Percentiles rank a stretch among this genome's conserved stretches.
Conservation (phyloP, 2,113 vertebrate genomes). For the Vanacampus margaritifer region DNA sequence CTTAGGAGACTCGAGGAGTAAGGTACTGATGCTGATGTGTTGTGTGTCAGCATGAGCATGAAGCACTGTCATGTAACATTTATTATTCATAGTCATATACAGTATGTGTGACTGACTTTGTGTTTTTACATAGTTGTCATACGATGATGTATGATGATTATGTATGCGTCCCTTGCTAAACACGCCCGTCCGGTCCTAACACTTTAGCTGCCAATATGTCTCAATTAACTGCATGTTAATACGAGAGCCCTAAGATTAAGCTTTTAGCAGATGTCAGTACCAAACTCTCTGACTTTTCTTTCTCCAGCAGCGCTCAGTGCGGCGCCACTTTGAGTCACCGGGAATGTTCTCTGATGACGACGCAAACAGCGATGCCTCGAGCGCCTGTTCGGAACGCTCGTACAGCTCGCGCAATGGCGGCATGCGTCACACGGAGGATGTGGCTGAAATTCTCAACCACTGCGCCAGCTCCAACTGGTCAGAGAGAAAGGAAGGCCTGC, state of each 20-base stretch:
- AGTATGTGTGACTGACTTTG: not conserved
- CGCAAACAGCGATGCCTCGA: slow-evolving; percentile 90
- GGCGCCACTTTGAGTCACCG: slow-evolving; percentile 83
- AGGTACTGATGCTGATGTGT: slow-evolving; percentile 70
- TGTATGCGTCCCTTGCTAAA: not conserved
- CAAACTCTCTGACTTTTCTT: slow-evolving; percentile 1
- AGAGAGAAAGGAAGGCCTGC: slow-evolving; percentile 88
- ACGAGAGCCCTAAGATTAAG: not conserved
- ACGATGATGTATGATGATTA: not conserved
- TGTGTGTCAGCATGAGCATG: slow-evolving; percentile 21
- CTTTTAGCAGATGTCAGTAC: not conserved
- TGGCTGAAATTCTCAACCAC: slow-evolving; percentile 89
- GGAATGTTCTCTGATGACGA: slow-evolving; percentile 90
- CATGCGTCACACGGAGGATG: slow-evolving; percentile 87
- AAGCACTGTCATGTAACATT: not conserved
- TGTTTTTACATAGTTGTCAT: not conserved
- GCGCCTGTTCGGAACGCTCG: slow-evolving; percentile 89
- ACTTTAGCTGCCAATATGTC: not conserved
- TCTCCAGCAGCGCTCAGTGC: slow-evolving; percentile 79
- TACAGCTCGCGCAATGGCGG: slow-evolving; percentile 86
- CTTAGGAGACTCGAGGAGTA: slow-evolving; percentile 93
- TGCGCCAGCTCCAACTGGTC: slow-evolving; percentile 93
- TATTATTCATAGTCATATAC: not conserved
- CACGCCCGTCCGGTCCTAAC: not conserved
- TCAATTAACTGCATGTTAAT: not conserved